Evolutionary conservation across 2,113 vertebrate genomes (phyloP), one percentile per base, ranked within the genome.

Genomic region (Phylloscopus trochiloides): DNA sequence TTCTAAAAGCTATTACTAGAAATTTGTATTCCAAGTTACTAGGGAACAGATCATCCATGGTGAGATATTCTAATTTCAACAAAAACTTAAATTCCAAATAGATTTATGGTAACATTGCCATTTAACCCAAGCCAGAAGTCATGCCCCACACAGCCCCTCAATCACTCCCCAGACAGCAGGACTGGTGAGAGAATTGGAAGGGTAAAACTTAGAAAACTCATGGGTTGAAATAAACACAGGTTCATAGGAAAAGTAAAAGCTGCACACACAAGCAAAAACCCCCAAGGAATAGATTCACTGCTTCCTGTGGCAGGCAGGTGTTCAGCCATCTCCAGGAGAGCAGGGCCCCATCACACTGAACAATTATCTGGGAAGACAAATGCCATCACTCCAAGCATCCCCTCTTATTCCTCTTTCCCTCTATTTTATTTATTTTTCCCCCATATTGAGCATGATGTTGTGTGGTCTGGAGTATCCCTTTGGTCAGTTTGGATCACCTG

Each of bases 191-290:
- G 22, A 52, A 59, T 1, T 58, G 19, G 8, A 74, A 67, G 10
- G 8, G 24, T 38, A 45, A 29, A 74, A 52, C 12, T 24, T 24
- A 10, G 38, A 74, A 59, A 74, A 51, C 9, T n/a, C 22, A 38
- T 51, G 19, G 13, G 16, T 10, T 59, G 24, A 73, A 18, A 36
- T 13, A 65, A 80, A 17, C 12, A 25, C n/a, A 52, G 38, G 24
- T 59, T 45, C 20, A 43, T 51, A 24, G 13, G 25, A 19, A 58
- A 57, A 80, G 42, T 5, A 57, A 72, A 51, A 80, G 36, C 15
- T 26, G 10, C 0, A 0, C 14, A 28, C 32, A 6, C 50, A 51
- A 65, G 58, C 9, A 65, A 71, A 32, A 20, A 29, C 50, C 57
- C 63, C 18, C 25, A 50, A 65, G 31, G 21, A 50, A 79, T 43